Conservation (phyloP, 2,113 vertebrate genomes). For the Procapra przewalskii region DNA sequence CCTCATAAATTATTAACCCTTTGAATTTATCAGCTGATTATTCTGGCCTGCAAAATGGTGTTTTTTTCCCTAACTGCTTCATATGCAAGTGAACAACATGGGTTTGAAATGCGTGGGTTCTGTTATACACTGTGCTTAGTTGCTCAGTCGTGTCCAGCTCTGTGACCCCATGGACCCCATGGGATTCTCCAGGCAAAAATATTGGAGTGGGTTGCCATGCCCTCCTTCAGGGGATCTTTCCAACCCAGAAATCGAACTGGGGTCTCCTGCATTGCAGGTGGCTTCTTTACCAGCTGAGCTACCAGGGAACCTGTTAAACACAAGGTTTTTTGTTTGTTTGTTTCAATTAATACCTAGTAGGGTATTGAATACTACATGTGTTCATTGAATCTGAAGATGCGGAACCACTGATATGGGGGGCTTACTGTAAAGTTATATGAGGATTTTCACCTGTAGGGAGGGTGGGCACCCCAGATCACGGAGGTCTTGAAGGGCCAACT, state of each 20-base stretch:
- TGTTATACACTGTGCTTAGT: background rate
- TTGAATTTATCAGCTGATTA: slow-evolving; percentile 7
- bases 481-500: background rate
- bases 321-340: background rate
- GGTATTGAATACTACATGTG: background rate
- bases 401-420: background rate
- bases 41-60: background rate
- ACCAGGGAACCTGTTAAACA: background rate
- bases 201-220: background rate
- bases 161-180: background rate
- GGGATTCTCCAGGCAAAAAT: background rate
- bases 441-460: background rate
- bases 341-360: background rate
- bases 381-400: background rate
- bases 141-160: background rate
- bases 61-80: background rate
- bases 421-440: background rate
- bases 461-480: background rate
- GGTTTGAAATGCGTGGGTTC: background rate
- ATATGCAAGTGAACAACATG: background rate
- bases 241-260: background rate
- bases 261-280: background rate
- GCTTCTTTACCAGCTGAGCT: background rate
- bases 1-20: background rate
- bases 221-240: background rate